Conservation (phyloP, 2,888 invertebrate genomes). For the Itoplectis maculator region DNA sequence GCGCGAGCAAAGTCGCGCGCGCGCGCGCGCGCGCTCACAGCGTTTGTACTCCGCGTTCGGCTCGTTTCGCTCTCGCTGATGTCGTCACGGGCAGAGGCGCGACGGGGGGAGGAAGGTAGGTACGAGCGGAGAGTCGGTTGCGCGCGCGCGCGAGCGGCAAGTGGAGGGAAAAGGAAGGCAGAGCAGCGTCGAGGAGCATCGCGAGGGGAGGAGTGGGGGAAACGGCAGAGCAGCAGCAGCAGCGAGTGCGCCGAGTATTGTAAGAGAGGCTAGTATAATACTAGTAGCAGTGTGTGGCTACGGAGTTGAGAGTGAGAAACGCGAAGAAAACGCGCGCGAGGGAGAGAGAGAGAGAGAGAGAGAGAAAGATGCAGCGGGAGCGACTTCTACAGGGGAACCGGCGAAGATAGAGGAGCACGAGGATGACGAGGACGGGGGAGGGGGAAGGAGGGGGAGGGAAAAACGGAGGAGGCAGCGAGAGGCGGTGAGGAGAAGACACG, state of each 20-base stretch:
- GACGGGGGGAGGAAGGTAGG: constrained; percentile 41
- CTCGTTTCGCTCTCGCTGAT: constrained; percentile 68
- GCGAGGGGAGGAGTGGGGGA: constrained; percentile 11
- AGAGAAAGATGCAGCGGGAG: constrained; percentile 36
- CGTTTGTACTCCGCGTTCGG: constrained; percentile 49
- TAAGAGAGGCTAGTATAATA: constrained; percentile 45
- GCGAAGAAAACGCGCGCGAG: constrained; percentile 28
- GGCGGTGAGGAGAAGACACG: constrained; percentile 47
- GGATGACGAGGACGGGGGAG: constrained; percentile 36
- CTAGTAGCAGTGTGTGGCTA: constrained; percentile 14
- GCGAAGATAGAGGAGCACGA: constrained; percentile 60
- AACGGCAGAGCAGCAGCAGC: too few species aligned
- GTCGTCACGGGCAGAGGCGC: constrained; percentile 59
- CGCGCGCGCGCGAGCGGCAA: constrained; percentile 41
- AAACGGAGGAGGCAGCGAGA: constrained; percentile 32
- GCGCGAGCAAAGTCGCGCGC: constrained; percentile 44
- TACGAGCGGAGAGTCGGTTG: constrained; percentile 11
- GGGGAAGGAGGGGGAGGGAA: constrained; percentile 42
- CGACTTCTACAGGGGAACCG: constrained; percentile 66
- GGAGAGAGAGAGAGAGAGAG: constrained; percentile 22
- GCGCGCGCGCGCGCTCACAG: constrained; percentile 37
- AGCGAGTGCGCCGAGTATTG: constrained; percentile 42
- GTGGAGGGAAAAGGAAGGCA: constrained; percentile 55
- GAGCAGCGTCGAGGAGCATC: constrained; percentile 20
- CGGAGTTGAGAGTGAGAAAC: constrained; percentile 18